Percentiles rank a stretch among this genome's conserved stretches.
These are phyloP conservation scores for Micropoecilia bifurca DNA, from an alignment of 2,797 vertebrate species.

Conservation along the genomic window DNA sequence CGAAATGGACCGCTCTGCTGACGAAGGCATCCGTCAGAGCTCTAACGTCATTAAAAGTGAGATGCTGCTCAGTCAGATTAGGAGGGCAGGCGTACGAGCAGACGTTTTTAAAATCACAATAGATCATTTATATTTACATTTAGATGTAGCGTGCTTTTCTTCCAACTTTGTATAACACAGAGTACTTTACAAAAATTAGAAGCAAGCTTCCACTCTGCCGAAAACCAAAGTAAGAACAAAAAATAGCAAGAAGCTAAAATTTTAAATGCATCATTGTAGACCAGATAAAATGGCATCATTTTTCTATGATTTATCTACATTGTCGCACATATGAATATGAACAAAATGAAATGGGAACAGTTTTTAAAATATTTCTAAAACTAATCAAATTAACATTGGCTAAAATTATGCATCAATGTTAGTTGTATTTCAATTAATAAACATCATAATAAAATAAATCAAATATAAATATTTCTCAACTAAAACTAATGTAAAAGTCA, in stretches of 20 bases:
- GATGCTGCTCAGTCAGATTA: slow-evolving; percentile 21
- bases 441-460: background rate
- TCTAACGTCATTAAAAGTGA: slow-evolving; percentile 94
- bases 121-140: background rate
- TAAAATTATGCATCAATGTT: background rate
- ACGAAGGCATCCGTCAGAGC: slow-evolving; percentile 88
- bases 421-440: background rate
- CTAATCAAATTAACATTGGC: background rate
- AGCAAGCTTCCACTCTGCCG: background rate
- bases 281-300: background rate
- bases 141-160: background rate
- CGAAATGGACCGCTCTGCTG: slow-evolving; percentile 90
- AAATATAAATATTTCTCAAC: background rate
- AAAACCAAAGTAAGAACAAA: background rate
- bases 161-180: background rate
- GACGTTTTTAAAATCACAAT: background rate
- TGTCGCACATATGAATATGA: background rate
- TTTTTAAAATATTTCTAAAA: background rate
- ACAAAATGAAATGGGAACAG: background rate
- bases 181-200: background rate
- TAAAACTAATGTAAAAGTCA: background rate
- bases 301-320: background rate
- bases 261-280: background rate
- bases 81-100: background rate
- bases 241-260: background rate